phyloP scores from a whole-genome alignment of 2,888 invertebrate genomes.

The Pristionchus japonicus region DNA sequence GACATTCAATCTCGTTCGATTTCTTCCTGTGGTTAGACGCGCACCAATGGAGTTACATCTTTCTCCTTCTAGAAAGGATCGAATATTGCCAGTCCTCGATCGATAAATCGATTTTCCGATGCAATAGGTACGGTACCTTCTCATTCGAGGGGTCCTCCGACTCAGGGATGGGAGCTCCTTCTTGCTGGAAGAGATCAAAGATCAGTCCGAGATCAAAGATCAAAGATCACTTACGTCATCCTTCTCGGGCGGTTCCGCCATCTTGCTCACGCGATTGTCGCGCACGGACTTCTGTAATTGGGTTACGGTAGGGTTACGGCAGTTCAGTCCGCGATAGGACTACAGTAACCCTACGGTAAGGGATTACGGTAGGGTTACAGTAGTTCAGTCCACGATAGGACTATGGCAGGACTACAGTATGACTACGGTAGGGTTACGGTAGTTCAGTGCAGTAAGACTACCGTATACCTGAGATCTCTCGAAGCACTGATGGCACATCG shows the following conservation, averaged over 20 bases:
- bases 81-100: neutral
- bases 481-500: constrained; percentile 37
- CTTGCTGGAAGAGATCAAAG: neutral
- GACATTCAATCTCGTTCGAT: neutral
- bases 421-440: constrained; percentile 1
- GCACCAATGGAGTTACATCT: neutral
- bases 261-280: constrained; percentile 3
- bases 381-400: neutral
- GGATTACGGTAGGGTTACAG: neutral
- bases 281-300: neutral
- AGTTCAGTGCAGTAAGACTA: neutral
- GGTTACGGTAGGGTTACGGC: neutral
- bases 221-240: constrained; percentile 1
- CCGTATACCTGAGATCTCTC: constrained; percentile 25
- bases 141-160: neutral
- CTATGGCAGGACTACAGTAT: neutral
- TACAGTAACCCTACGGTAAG: neutral
- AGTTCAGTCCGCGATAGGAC: no score
- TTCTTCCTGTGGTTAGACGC: constrained; percentile 11
- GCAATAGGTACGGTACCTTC: neutral
- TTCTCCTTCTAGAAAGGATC: neutral
- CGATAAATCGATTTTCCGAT: neutral
- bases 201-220: constrained; percentile 26
- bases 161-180: no score
- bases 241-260: constrained; percentile 34